phyloP scores from a whole-genome alignment of 2,797 vertebrate genomes.

The Myotis myotis region DNA sequence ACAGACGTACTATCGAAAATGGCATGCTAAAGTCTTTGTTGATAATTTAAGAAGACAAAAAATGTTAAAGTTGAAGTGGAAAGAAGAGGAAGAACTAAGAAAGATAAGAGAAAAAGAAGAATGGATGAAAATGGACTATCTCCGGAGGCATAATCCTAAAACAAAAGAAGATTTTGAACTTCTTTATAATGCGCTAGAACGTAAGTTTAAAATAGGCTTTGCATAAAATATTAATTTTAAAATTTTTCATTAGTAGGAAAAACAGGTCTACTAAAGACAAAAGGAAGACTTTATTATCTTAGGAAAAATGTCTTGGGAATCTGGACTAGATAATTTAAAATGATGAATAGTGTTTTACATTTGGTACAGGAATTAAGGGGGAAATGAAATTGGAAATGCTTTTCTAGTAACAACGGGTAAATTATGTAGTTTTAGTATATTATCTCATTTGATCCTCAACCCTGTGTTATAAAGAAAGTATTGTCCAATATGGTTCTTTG shows the following conservation, averaged over 20 bases:
- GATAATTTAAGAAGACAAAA: constrained; percentile 83
- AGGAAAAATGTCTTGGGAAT: background rate
- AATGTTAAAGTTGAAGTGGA: constrained; percentile 83
- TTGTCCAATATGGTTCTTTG: background rate
- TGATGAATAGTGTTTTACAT: background rate
- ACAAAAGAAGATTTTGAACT: constrained; percentile 92
- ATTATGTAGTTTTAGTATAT: background rate
- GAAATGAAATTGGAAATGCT: background rate
- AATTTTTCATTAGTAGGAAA: background rate
- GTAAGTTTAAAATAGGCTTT: constrained; percentile 83
- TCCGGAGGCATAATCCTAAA: constrained; percentile 89
- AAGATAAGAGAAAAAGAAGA: constrained; percentile 87
- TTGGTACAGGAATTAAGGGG: constrained; percentile 16
- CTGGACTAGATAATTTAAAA: constrained; percentile 1
- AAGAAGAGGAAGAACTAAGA: constrained; percentile 83
- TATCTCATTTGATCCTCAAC: background rate
- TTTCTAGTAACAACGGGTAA: background rate
- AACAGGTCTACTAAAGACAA: constrained; percentile 2
- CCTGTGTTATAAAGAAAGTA: background rate
- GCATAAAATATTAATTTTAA: background rate
- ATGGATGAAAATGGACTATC: constrained; percentile 83
- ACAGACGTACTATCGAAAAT: constrained; percentile 89
- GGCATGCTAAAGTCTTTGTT: constrained; percentile 86
- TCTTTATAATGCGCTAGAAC: constrained; percentile 91
- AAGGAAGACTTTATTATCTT: background rate